These are phyloP conservation scores for Spheniscus humboldti DNA, from an alignment of 2,797 vertebrate genomes.

Conservation along the genomic window DNA sequence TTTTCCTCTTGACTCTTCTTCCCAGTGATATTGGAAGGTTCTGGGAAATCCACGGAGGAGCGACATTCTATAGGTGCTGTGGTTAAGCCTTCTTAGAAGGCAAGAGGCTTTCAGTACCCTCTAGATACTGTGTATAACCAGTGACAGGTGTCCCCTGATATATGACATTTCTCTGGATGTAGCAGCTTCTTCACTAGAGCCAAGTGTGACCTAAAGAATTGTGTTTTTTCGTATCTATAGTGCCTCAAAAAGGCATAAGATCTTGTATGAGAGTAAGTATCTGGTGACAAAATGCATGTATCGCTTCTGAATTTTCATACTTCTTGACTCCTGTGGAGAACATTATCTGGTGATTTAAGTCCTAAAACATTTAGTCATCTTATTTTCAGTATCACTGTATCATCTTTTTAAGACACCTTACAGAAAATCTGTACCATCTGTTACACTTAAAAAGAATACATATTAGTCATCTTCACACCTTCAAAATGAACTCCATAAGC, in stretches of 20 bases:
- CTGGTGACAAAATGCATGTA: neutral
- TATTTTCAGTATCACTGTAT: neutral
- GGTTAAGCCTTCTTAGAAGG: neutral
- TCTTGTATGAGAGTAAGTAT: neutral
- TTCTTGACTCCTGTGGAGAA: neutral
- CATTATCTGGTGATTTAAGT: neutral
- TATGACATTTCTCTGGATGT: rapidly evolving
- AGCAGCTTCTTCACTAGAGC: neutral
- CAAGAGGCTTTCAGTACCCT: neutral
- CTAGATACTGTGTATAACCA: too few relatives aligned
- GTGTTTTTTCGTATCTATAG: neutral
- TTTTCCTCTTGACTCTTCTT: neutral
- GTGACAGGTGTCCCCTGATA: neutral
- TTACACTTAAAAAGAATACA: neutral
- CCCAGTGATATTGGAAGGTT: neutral
- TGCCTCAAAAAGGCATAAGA: neutral
- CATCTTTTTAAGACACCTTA: neutral
- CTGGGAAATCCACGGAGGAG: neutral
- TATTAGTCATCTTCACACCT: conserved; percentile 23
- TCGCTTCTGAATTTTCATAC: neutral
- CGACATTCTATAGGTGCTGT: rapidly evolving
- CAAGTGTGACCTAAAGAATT: neutral
- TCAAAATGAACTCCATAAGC: neutral
- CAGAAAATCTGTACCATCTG: conserved; percentile 21
- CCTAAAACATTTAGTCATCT: neutral